Evolutionary conservation across 2,888 invertebrate species (phyloP).

Genomic region (Ophioninae sp.): DNA sequence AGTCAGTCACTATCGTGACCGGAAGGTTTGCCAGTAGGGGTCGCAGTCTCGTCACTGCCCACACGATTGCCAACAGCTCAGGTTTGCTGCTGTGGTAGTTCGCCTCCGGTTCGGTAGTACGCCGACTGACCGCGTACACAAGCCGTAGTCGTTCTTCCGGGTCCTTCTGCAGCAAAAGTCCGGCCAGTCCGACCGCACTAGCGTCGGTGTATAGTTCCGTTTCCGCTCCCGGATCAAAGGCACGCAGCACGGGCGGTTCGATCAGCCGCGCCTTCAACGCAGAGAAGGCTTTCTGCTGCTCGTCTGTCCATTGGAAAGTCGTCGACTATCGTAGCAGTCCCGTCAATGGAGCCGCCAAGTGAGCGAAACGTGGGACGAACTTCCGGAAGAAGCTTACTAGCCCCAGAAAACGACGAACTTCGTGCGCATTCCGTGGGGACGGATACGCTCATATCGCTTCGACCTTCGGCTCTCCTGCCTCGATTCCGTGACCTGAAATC

Average conservation of each 20-base stretch:
- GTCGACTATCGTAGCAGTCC: too few species aligned
- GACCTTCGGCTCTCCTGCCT: constrained; percentile 48
- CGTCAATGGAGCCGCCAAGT: constrained; percentile 22
- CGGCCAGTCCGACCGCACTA: background rate
- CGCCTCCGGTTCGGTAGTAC: too few species aligned
- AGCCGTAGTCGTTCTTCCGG: background rate
- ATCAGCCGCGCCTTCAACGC: constrained; percentile 12
- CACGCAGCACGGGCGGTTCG: constrained; percentile 20
- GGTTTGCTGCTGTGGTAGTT: too few species aligned
- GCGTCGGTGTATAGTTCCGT: constrained; percentile 53
- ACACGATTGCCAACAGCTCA: too few species aligned
- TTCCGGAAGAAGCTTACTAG: constrained; percentile 45
- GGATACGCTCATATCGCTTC: constrained; percentile 58
- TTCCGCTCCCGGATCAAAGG: constrained; percentile 38
- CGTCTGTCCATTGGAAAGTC: constrained; percentile 22
- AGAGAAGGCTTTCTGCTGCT: constrained; percentile 14
- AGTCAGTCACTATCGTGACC: too few species aligned
- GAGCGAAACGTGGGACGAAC: constrained; percentile 36
- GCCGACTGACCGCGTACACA: background rate
- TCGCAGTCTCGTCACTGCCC: too few species aligned
- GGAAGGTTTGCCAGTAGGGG: too few species aligned
- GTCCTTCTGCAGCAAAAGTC: background rate
- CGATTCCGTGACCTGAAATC: constrained; percentile 38
- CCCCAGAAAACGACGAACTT: constrained; percentile 41
- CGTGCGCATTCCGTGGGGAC: constrained; percentile 33